Base-by-base conservation (phyloP, 2,888 invertebrate genomes). In the Dasysyrphus albostriatus region DNA sequence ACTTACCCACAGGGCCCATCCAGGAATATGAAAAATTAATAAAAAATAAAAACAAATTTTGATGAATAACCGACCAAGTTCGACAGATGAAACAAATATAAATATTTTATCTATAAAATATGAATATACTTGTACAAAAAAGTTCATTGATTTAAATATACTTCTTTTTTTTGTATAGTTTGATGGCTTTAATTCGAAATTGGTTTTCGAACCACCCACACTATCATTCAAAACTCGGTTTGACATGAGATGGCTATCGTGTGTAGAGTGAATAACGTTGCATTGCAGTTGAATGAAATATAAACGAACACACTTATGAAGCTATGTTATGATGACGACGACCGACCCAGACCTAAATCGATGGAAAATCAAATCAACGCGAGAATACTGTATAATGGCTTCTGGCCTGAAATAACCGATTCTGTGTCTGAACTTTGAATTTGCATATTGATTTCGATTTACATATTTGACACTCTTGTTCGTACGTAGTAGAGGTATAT, bases 321-420 rank as follows among this genome's bases (percentile, higher is more conserved):
- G 58, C 49, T 51, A 42, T 79, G n/a, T n/a, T 63, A 44, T 10
- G 16, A 47, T 7, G 42, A 12, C 10, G 12, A 12, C 39, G 24
- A 42, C n/a, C 51, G 84, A 84, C 84, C 76, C 69, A 84, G 84
- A 84, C 80, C 80, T 67, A 70, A 80, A 82, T 82, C 63, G 56
- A 63, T 42, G 49, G 81, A 44, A 76, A 82, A 84, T 83, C 74
- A 69, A 83, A 83, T 83, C 74, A 74, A 56, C 61, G 37, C 58
- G 34, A 51, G 63, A 63, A 63, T 47, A 24, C 34, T 44, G 32
- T 54, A 42, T 77, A 49, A 67, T 69, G 49, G 56, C 61, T 34
- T 67, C 42, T 72, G 76, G 72, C 72, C 75, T 72, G 56, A 56
- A 76, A 76, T 76, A 58, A 79, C 69, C 61, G 70, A 42, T 69